A percentile compares a stretch with the other conserved stretches of the same genome.
phyloP scores from a whole-genome alignment of 2,113 vertebrate species.

The Thryonomys swinderianus region DNA sequence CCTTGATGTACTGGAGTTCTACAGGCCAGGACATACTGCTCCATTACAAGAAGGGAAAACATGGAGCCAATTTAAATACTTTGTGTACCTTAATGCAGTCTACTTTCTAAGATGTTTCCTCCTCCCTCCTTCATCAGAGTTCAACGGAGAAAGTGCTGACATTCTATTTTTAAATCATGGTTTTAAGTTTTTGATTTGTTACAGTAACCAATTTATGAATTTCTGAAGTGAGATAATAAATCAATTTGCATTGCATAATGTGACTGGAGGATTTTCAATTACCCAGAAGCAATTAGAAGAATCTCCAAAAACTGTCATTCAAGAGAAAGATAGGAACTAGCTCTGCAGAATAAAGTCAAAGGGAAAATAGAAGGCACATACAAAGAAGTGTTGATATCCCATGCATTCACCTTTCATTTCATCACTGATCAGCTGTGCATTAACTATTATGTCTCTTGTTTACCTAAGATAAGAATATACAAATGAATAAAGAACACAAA shows the following conservation, averaged over 20 bases:
- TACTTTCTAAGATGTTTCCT: neutral
- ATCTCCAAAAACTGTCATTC: neutral
- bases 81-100: neutral
- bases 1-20: neutral
- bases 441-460: neutral
- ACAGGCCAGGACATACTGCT: neutral
- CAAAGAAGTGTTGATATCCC: neutral
- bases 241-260: neutral
- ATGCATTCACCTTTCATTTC: neutral
- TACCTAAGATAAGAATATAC: neutral
- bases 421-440: neutral
- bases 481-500: neutral
- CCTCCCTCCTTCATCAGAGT: neutral
- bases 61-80: neutral
- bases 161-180: neutral
- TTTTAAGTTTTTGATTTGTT: constrained; percentile 9
- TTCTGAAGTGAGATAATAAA: constrained; percentile 10
- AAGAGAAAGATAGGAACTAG: neutral
- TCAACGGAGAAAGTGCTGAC: neutral
- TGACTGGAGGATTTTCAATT: neutral
- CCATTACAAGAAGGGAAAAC: neutral
- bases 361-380: neutral
- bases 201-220: neutral
- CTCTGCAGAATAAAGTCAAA: neutral
- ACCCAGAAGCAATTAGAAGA: neutral